Evolutionary conservation across 2,888 invertebrate genomes (phyloP), one percentile per base, ranked within the genome.

Genomic region (Xestia c-nigrum): DNA sequence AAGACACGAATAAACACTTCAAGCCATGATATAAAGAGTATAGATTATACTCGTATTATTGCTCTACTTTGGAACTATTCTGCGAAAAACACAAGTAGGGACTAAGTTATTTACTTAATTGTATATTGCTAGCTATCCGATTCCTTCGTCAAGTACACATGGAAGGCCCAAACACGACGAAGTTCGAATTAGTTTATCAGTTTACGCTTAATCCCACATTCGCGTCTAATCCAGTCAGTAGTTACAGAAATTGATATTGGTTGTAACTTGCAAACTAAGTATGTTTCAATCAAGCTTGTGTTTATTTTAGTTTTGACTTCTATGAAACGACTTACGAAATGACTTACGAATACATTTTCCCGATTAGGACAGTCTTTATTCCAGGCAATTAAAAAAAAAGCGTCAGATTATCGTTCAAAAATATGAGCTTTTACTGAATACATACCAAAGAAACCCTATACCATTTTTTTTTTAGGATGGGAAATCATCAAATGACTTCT

Each of bases 151-250:
- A 16, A 46, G 46, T 52, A 52, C 55, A 61, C 50, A 24, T 59
- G 63, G 31, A 52, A 52, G 38, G 52, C 43, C 24, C 31, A 12
- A 76, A 74, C 52, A 70, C 72, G 69, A 67, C 31, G 38, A 84
- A 84, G 76, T 84, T 84, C 74, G 83, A 78, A 82, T 85, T 82
- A 64, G 64, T 64, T 43, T 64, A 31, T 59, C 59, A 85, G 85
- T 84, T 77, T 69, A 55, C 52, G 59, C 40, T 71, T 75, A 84
- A 82, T 78, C 76, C 73, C 31, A 63, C 55, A 75, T 74, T 78
- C 69, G 66, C 63, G 47, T 72, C 69, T 81, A 71, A 82, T 65
- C 73, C 59, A 72, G 63, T 69, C 69, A 69, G 72, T 71, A 38
- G 81, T 75, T 83, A 61, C 61, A 71, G 68, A 81, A 85, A 82